A percentile compares a stretch with the other conserved stretches of the same genome.
These are phyloP conservation scores for Beroe ovata DNA, from an alignment of 37 sponge, comb jelly and placozoan species.

Conservation along the genomic window DNA sequence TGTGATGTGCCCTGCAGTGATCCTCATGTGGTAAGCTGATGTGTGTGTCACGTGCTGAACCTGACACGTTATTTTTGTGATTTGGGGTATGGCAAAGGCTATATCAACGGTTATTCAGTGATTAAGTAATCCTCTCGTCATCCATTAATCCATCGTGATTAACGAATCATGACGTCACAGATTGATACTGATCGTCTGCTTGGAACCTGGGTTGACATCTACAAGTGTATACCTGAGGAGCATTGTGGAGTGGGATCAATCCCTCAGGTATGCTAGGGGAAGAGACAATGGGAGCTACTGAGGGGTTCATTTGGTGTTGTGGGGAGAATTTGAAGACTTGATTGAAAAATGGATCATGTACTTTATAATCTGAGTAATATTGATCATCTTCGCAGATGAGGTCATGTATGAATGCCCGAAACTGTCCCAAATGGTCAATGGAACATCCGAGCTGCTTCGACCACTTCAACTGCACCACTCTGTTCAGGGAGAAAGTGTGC, in stretches of 20 bases:
- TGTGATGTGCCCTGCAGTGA: not conserved
- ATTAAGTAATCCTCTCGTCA: no score
- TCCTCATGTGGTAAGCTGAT: slow-evolving; percentile 10
- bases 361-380: no score
- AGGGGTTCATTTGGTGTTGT: not conserved
- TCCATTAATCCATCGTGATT: no score
- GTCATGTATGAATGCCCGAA: not conserved
- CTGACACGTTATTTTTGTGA: no score
- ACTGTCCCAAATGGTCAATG: slow-evolving; percentile 18
- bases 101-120: no score
- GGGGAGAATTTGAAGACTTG: not conserved
- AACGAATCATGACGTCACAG: no score
- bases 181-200: not conserved
- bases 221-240: slow-evolving; percentile 2
- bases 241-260: slow-evolving; percentile 10
- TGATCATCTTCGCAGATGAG: slow-evolving; percentile 15
- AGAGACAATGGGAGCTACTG: not conserved
- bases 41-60: not conserved
- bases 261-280: slow-evolving; percentile 8
- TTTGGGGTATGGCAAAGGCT: no score
- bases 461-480: slow-evolving; percentile 50
- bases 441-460: slow-evolving; percentile 11
- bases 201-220: slow-evolving; percentile 43
- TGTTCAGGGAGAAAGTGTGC: not conserved
- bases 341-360: no score